A percentile compares a stretch with the other conserved stretches of the same genome.
These are phyloP conservation scores for Crematogaster levior DNA, from an alignment of 2,888 invertebrate genomes.

Conservation along the genomic window DNA sequence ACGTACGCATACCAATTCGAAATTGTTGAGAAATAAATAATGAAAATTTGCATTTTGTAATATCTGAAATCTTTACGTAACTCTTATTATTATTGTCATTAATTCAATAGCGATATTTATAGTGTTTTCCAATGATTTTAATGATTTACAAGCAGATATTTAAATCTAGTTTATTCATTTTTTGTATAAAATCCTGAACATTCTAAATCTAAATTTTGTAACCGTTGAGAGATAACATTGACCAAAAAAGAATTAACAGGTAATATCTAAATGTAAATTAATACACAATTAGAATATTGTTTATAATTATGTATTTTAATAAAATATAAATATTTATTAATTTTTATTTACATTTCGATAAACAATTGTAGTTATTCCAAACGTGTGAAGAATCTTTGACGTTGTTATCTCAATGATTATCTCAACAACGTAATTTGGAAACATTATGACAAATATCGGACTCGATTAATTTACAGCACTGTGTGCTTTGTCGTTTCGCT, in stretches of 20 bases:
- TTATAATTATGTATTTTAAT: too few relatives aligned
- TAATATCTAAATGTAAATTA: background rate
- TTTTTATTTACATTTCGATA: background rate
- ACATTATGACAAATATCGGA: conserved; percentile 26
- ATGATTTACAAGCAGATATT: too few relatives aligned
- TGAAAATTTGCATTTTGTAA: background rate
- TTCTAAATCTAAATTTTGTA: conserved; percentile 8
- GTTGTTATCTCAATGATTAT: too few relatives aligned
- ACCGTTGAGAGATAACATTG: background rate
- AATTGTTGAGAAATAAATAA: background rate
- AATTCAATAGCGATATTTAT: background rate
- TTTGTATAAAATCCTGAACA: background rate
- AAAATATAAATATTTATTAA: background rate
- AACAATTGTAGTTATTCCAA: background rate
- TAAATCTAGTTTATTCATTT: background rate
- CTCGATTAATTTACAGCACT: conserved; percentile 27
- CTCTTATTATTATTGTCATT: background rate
- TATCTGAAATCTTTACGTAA: background rate
- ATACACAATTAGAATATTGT: background rate
- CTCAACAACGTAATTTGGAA: conserved; percentile 22
- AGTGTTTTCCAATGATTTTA: background rate
- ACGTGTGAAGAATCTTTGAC: background rate
- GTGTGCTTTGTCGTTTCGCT: conserved; percentile 11
- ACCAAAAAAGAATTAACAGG: background rate
- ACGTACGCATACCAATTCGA: background rate